Conservation (phyloP, 2,888 invertebrate species). For the Phaedon cochleariae region DNA sequence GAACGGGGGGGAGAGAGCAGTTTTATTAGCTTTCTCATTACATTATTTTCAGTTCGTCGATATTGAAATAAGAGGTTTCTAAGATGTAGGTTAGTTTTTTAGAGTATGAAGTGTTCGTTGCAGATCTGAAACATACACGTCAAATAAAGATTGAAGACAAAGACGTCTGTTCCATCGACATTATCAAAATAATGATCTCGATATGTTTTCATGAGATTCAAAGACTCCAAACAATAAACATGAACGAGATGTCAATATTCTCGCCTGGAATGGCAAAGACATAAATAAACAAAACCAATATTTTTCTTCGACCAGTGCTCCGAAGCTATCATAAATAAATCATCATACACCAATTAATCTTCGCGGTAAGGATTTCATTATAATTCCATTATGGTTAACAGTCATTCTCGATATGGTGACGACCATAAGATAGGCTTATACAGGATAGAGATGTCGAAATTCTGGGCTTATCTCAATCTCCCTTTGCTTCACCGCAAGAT, state of each 20-base stretch:
- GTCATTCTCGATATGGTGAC: not conserved
- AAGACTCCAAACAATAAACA: not conserved
- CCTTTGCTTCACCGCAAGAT: not conserved
- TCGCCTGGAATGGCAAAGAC: not conserved
- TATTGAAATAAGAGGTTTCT: too few species aligned
- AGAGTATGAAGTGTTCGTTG: too few species aligned
- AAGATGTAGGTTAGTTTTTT: too few species aligned
- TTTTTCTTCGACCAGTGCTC: not conserved
- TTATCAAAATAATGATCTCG: not conserved
- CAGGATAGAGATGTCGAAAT: not conserved
- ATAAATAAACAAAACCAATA: not conserved
- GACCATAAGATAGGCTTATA: not conserved
- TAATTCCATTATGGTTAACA: slow-evolving; percentile 8
- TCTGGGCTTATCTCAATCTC: not conserved
- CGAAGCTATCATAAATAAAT: slow-evolving; percentile 6
- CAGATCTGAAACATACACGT: too few species aligned
- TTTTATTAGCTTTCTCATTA: too few species aligned
- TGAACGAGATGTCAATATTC: not conserved
- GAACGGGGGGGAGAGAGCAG: too few species aligned
- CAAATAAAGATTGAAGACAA: not conserved
- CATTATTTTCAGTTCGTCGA: too few species aligned
- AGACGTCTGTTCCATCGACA: not conserved
- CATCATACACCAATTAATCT: slow-evolving; percentile 11
- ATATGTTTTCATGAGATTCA: not conserved
- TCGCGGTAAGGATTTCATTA: slow-evolving; percentile 3